Evolutionary conservation across 2,888 invertebrate genomes (phyloP).

Genomic region (Drosophila yooni): DNA sequence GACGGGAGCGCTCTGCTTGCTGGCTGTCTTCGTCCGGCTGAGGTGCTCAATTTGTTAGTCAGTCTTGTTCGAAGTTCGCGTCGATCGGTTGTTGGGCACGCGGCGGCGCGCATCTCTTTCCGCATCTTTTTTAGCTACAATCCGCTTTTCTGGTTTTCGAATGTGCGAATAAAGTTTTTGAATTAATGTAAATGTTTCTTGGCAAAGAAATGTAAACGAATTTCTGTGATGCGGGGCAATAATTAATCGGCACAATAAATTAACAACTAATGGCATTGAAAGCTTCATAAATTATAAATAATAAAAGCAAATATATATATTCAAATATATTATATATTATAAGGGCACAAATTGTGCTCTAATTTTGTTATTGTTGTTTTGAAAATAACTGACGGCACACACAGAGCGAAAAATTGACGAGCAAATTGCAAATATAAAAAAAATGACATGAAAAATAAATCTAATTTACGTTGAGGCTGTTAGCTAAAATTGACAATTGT

Average conservation of each 20-base stretch:
- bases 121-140: slow-evolving; percentile 18
- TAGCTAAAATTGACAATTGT: slow-evolving; percentile 47
- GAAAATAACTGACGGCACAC: slow-evolving; percentile 1
- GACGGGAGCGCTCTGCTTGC: slow-evolving; percentile 26
- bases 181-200: slow-evolving; percentile 49
- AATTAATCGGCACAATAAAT: slow-evolving; percentile 42
- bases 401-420: slow-evolving; percentile 14
- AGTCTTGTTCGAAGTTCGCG: slow-evolving; percentile 80
- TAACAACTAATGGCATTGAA: slow-evolving; percentile 56
- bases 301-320: slow-evolving; percentile 19
- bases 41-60: slow-evolving; percentile 29
- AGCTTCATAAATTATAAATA: slow-evolving; percentile 50
- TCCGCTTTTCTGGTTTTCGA: slow-evolving; percentile 38
- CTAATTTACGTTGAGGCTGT: slow-evolving; percentile 29
- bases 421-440: slow-evolving; percentile 13
- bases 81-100: slow-evolving; percentile 75
- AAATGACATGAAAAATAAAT: slow-evolving; percentile 24
- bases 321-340: slow-evolving; percentile 9
- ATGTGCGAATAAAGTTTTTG: slow-evolving; percentile 50
- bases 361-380: slow-evolving; percentile 30
- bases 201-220: slow-evolving; percentile 47
- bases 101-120: slow-evolving; percentile 61
- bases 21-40: slow-evolving; percentile 31
- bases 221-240: slow-evolving; percentile 26
- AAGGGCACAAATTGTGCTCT: slow-evolving; percentile 36